Evolutionary conservation across 2,797 vertebrate genomes (phyloP).

Genomic region (Hipposideros larvatus): DNA sequence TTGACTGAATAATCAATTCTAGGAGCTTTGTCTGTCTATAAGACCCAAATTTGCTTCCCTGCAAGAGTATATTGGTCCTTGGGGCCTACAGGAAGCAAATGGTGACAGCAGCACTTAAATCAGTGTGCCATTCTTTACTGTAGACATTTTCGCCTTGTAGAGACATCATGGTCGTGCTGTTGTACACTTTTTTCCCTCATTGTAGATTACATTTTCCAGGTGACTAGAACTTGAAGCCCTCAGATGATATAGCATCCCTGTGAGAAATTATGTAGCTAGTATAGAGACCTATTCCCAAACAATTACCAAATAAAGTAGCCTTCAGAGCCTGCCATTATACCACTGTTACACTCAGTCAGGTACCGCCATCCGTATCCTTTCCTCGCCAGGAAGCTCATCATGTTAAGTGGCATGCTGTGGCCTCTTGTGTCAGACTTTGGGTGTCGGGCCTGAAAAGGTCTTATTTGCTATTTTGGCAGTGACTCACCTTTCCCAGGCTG

Average conservation of each 20-base stretch:
- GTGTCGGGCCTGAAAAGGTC: neutral
- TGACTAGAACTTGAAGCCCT: constrained; percentile 69
- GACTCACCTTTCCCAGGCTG: neutral
- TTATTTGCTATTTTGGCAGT: neutral
- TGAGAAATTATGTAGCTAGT: constrained; percentile 72
- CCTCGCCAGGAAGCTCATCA: neutral
- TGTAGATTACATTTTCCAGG: constrained; percentile 78
- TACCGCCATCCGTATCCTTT: neutral
- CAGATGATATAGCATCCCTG: constrained; percentile 54
- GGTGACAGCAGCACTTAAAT: constrained; percentile 86
- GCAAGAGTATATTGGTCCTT: constrained; percentile 83
- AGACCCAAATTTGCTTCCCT: constrained; percentile 83
- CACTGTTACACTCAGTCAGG: neutral
- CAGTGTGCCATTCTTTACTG: constrained; percentile 76
- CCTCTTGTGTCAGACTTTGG: neutral
- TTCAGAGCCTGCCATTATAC: constrained; percentile 26
- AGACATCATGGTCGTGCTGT: constrained; percentile 54
- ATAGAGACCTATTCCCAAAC: constrained; percentile 68
- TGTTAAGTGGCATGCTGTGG: neutral
- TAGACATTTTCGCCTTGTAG: constrained; percentile 65
- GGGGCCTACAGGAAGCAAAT: constrained; percentile 81
- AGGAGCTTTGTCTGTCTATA: constrained; percentile 82
- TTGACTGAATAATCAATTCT: constrained; percentile 83
- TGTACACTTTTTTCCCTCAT: neutral
- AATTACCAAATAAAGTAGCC: constrained; percentile 71